Conservation (phyloP, 2,888 invertebrate genomes). For the Iphiclides podalirius region DNA sequence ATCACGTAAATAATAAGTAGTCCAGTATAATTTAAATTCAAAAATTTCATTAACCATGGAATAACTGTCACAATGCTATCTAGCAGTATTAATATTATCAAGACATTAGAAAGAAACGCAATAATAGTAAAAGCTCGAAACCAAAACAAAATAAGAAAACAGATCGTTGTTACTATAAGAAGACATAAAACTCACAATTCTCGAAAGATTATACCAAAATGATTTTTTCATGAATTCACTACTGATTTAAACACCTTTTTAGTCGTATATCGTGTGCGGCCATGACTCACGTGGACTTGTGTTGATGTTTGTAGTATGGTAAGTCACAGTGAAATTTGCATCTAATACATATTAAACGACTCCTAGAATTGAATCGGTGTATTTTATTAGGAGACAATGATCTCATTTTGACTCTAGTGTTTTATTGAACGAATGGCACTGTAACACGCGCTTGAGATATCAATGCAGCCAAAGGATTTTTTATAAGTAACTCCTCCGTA, state of each 20-base stretch:
- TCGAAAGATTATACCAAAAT: conserved; percentile 10
- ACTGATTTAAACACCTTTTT: conserved; percentile 7
- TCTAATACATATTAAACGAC: conserved; percentile 15
- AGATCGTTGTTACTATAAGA: conserved; percentile 1
- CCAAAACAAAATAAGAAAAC: neutral
- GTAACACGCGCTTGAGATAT: too few species aligned
- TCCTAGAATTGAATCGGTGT: conserved; percentile 12
- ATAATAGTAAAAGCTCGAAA: too few species aligned
- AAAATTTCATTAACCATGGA: too few species aligned
- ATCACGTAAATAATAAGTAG: too few species aligned
- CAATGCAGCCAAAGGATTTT: too few species aligned
- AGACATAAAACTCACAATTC: conserved; percentile 4
- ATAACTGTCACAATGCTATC: too few species aligned
- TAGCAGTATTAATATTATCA: too few species aligned
- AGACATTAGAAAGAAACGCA: too few species aligned
- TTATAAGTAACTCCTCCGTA: too few species aligned
- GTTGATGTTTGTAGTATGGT: conserved; percentile 10
- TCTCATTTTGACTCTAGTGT: neutral
- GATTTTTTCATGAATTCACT: conserved; percentile 15
- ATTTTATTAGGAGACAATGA: conserved; percentile 3
- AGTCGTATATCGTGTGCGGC: neutral
- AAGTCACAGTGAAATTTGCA: conserved; percentile 15
- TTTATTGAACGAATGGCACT: neutral
- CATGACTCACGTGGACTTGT: conserved; percentile 7
- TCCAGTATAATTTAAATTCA: too few species aligned